Evolutionary conservation across 2,888 invertebrate genomes (phyloP).

Genomic region (Drosophila paranaensis): DNA sequence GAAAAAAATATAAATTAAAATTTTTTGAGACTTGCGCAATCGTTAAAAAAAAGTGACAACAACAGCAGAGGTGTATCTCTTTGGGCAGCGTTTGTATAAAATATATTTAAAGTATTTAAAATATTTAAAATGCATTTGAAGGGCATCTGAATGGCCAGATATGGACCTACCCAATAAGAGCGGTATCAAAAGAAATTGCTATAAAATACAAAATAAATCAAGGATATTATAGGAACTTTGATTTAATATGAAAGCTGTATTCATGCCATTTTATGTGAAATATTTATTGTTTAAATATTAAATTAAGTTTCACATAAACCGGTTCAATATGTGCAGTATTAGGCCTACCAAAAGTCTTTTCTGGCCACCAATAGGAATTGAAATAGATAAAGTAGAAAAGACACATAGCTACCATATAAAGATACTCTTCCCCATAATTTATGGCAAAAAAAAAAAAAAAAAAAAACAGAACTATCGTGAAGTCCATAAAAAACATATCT

Average conservation of each 20-base stretch:
- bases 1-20: constrained; percentile 4
- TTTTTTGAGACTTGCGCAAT: constrained; percentile 35
- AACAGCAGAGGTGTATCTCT: not conserved
- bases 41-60: not conserved
- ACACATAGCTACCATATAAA: not conserved
- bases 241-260: not conserved
- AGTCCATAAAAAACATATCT: not conserved
- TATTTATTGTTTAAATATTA: not conserved
- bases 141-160: not conserved
- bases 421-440: not conserved
- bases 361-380: not conserved
- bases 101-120: constrained; percentile 2
- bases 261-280: not conserved
- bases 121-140: not conserved
- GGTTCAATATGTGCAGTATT: not conserved
- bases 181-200: not conserved
- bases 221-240: accelerated
- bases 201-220: not conserved
- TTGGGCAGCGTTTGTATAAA: not conserved
- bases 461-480: too few species aligned
- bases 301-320: not conserved
- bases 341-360: too few species aligned
- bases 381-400: not conserved
- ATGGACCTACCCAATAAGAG: not conserved
- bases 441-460: not conserved